Conservation (phyloP, 2,797 vertebrate genomes). For the Rhabdomys pumilio region DNA sequence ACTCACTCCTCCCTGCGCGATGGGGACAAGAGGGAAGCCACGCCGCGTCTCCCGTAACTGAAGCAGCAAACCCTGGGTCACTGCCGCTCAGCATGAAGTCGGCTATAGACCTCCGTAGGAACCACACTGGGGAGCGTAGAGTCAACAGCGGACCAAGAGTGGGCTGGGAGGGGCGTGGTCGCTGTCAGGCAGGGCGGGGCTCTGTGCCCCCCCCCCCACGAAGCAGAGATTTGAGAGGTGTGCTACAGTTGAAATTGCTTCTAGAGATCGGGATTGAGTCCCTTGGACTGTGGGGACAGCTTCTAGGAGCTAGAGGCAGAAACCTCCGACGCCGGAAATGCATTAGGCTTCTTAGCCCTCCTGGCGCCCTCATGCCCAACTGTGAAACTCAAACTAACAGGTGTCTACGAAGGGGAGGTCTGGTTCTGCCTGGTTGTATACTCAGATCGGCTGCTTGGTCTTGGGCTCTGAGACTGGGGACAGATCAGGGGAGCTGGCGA, state of each 20-base stretch:
- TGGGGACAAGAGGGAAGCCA: background rate
- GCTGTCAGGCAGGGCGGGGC: background rate
- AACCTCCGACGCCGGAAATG: background rate
- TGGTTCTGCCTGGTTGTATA: background rate
- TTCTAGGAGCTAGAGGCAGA: background rate
- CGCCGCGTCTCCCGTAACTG: background rate
- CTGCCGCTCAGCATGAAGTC: background rate
- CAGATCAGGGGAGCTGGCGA: background rate
- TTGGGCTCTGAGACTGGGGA: background rate
- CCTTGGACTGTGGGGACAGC: background rate
- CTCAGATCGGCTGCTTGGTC: background rate
- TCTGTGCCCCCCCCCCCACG: background rate
- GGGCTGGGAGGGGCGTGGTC: conserved; percentile 80
- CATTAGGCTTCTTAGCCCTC: conserved; percentile 22
- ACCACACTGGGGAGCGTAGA: background rate
- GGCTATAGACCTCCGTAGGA: background rate
- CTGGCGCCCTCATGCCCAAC: background rate
- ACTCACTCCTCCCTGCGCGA: background rate
- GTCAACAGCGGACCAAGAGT: accelerated
- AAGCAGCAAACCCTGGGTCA: background rate
- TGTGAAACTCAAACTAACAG: conserved; percentile 73
- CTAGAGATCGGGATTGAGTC: background rate
- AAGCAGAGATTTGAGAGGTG: background rate
- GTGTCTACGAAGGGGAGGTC: conserved; percentile 63
- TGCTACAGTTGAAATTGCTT: background rate